Base-by-base conservation (phyloP, 2,797 vertebrate species). In the Myiotriccus ornatus region DNA sequence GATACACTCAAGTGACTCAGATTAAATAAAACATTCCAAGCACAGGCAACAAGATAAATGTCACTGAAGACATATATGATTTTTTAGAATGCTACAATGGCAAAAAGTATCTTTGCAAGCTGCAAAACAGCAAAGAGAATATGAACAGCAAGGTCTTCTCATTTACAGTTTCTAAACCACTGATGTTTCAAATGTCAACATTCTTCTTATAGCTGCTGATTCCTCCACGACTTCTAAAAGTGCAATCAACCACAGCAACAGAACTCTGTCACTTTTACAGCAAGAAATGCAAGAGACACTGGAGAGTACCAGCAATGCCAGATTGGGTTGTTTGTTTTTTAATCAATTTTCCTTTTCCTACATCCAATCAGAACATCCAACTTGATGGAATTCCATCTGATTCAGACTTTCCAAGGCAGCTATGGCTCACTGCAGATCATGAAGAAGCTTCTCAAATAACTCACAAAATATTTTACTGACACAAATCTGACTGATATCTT, bases 11-110 rank as follows among this genome's bases (percentile, higher is more conserved):
- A 93, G 49, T 52, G 39, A 85, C 35, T 82, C 75, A 77, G 47
- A 95, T 70, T 35, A 85, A 91, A 89, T 57, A 65, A 74, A 89
- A 55, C 50, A 89, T 93, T 79, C 74, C 74, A 81, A 78, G 41
- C 22, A 79, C 1, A 79, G 27, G 17, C 65, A 90, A 75, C 4
- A 7, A 86, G 46, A 82, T 46, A 71, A 91, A 60, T 23, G 27
- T 73, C 63, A 93, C 62, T 71, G 59, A 93, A 93, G 55, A 88
- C 25, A 43, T 4, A 44, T 0, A 47, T 8, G 10, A 53, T 27
- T 62, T 86, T 89, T 90, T 22, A 69, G 70, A 82, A 79, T 34
- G 46, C 14, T 81, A 44, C 1, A 3, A 53, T 32, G n/a, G 67
- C 52, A 46, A 81, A 81, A 92, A 90, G 75, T 8, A 35, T 57